Base-by-base conservation (phyloP, 1,140 invertebrate species). In the Myzus persicae region DNA sequence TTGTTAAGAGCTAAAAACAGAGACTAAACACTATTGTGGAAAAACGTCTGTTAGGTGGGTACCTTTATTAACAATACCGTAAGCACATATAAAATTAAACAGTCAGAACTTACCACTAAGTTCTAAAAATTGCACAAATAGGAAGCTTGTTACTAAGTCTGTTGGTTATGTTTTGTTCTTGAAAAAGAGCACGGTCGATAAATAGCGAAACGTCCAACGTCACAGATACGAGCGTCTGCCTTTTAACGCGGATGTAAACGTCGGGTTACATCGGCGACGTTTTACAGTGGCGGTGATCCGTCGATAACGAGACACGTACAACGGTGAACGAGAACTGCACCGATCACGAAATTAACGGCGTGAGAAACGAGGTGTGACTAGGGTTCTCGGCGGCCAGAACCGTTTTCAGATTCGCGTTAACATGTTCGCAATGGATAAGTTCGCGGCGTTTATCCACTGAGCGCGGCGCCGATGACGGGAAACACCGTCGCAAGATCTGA, bases 81-180 rank as follows among this genome's bases (percentile, higher is more conserved):
- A 14, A 67, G 59, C 31, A 67, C 4, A n/a, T 76, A 14, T 76
- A 18, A 18, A n/a, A 18, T n/a, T n/a, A n/a, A 76, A 76, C 6
- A n/a, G 31, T n/a, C 11, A 76, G 31, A 67, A 76, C 59, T 76
- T 18, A 76, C 59, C 59, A n/a, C n/a, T 76, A 76, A 76, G 59
- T 76, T 76, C 59, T 76, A 76, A 76, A 18, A 76, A 76, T 76
- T 67, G 59, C 59, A 76, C 59, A 76, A 76, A 76, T n/a, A 76
- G 59, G 59, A 76, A 76, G 59, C 59, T 76, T n/a, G 59, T 76
- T 76, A 76, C 59, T n/a, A n/a, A 76, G 31, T 76, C 59, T 76
- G 59, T 76, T 18, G 31, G 59, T 51, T 6, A 22, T 22, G 48
- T 22, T 22, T 4, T 24, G 48, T 51, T 22, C 5, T 24, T 22